A percentile compares a stretch with the other conserved stretches of the same genome.
phyloP scores from a whole-genome alignment of 1,140 invertebrate genomes.

The Andrena cerasifolii region DNA sequence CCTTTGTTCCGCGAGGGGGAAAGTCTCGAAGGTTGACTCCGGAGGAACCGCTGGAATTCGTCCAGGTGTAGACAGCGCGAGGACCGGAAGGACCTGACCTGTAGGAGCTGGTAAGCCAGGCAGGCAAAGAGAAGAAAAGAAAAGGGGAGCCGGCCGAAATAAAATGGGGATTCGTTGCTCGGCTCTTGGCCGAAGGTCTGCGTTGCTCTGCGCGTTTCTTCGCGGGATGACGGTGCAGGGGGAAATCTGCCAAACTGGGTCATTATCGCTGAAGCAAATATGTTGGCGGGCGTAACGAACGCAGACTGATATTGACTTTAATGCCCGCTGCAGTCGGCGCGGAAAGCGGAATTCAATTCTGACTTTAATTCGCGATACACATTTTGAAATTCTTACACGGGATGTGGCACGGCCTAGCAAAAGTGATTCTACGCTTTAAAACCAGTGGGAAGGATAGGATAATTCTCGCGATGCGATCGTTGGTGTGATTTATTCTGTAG shows the following conservation, averaged over 20 bases:
- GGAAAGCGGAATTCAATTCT: too few relatives aligned
- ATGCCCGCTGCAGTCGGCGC: too few relatives aligned
- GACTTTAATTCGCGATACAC: too few relatives aligned
- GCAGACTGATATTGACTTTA: too few relatives aligned
- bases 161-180: conserved; percentile 40
- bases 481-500: too few relatives aligned
- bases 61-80: conserved; percentile 46
- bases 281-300: too few relatives aligned
- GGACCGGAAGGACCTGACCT: conserved; percentile 62
- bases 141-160: conserved; percentile 6
- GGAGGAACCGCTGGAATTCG: conserved; percentile 33
- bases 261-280: background rate
- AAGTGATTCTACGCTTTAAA: too few relatives aligned
- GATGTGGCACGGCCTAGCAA: too few relatives aligned
- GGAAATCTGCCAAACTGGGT: background rate
- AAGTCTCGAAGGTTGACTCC: conserved; percentile 31
- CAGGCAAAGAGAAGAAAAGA: conserved; percentile 17
- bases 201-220: background rate
- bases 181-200: background rate
- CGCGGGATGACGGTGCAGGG: background rate
- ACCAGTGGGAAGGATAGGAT: too few relatives aligned
- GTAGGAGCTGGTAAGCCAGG: conserved; percentile 46
- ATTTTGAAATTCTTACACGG: too few relatives aligned
- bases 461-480: too few relatives aligned
- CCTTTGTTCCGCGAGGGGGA: conserved; percentile 16